Conservation (phyloP, 2,113 vertebrate genomes). For the Pleuronectes platessa region DNA sequence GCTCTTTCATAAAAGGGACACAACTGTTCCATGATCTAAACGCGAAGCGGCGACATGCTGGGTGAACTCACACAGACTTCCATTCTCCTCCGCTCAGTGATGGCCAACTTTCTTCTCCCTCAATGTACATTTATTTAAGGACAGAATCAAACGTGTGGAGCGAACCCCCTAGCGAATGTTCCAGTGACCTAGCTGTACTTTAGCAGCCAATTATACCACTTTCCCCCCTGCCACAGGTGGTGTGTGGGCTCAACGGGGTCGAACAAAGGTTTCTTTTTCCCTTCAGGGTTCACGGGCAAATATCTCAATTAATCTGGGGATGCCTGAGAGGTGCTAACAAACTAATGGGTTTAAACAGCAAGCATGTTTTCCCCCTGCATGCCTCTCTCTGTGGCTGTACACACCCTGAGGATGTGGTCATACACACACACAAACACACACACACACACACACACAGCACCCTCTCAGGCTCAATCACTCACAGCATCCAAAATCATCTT, state of each 20-base stretch:
- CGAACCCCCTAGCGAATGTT: slow-evolving; percentile 56
- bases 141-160: slow-evolving; percentile 7
- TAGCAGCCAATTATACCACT: slow-evolving; percentile 35
- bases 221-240: slow-evolving; percentile 51
- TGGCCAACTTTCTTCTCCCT: slow-evolving; percentile 6
- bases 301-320: slow-evolving; percentile 55
- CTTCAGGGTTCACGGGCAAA: slow-evolving; percentile 48
- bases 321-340: slow-evolving; percentile 54
- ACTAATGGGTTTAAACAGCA: slow-evolving; percentile 63
- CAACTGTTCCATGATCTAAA: slow-evolving; percentile 57
- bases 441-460: slow-evolving; percentile 21
- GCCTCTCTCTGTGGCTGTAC: slow-evolving; percentile 55
- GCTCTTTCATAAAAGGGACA: slow-evolving; percentile 29
- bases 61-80: slow-evolving; percentile 32
- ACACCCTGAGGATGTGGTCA: slow-evolving; percentile 68
- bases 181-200: slow-evolving; percentile 62
- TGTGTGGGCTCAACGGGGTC: not conserved
- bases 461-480: slow-evolving; percentile 18
- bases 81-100: slow-evolving; percentile 29
- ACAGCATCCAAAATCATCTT: slow-evolving; percentile 45
- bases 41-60: slow-evolving; percentile 12
- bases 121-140: slow-evolving; percentile 24
- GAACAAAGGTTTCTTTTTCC: slow-evolving; percentile 49
- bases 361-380: slow-evolving; percentile 61
- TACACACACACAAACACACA: slow-evolving; percentile 38